Percentiles rank a stretch among this genome's conserved stretches.
Evolutionary conservation across 1,140 invertebrate species (phyloP).

Genomic region (Ostrea edulis): DNA sequence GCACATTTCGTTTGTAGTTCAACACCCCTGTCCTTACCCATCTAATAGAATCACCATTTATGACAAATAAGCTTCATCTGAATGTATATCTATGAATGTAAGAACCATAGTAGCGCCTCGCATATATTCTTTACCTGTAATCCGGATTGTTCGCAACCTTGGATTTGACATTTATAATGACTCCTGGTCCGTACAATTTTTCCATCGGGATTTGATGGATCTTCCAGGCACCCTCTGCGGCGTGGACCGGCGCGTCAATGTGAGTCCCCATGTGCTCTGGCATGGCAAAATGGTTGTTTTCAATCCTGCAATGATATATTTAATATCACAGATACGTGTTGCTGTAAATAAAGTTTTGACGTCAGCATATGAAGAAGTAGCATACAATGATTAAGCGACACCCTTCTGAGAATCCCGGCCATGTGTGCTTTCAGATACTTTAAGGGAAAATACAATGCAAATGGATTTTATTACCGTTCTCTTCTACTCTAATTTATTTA

Average conservation of each 20-base stretch:
- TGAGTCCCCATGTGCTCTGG: conserved; percentile 85
- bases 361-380: not conserved
- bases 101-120: too few species aligned
- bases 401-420: not conserved
- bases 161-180: conserved; percentile 70
- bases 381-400: not conserved
- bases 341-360: not conserved
- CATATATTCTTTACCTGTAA: conserved; percentile 48
- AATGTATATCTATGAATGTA: too few species aligned
- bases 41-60: too few species aligned
- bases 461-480: too few species aligned
- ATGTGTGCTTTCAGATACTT: too few species aligned
- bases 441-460: not conserved
- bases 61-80: too few species aligned
- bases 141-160: conserved; percentile 61
- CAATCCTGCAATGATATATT: conserved; percentile 77
- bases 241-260: conserved; percentile 57
- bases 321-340: not conserved
- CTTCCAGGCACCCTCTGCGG: not conserved
- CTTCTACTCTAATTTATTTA: not conserved
- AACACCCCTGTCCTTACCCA: too few species aligned
- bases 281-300: conserved; percentile 81
- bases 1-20: too few species aligned
- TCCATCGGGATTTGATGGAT: conserved; percentile 57
- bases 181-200: conserved; percentile 55